phyloP scores from a whole-genome alignment of 1,140 invertebrate species.

The Pygmarrhopalites habei region DNA sequence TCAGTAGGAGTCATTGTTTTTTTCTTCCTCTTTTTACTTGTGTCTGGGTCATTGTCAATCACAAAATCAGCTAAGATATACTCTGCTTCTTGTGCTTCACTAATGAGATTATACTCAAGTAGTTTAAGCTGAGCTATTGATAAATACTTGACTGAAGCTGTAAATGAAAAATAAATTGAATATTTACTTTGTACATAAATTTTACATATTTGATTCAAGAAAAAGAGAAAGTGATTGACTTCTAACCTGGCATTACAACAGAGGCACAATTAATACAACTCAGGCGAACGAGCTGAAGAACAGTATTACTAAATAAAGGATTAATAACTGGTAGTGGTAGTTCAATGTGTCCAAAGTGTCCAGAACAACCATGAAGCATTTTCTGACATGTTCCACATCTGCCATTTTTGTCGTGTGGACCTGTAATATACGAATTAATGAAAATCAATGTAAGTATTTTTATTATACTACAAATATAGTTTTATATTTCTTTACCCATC shows the following conservation, averaged over 20 bases:
- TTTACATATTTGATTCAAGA: not conserved
- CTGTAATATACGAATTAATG: slow-evolving; percentile 42
- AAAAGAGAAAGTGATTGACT: not conserved
- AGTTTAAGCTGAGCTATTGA: slow-evolving; percentile 66
- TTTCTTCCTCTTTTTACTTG: not conserved
- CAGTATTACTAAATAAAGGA: slow-evolving; percentile 74
- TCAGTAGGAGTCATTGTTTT: not conserved
- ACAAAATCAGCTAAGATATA: slow-evolving; percentile 38
- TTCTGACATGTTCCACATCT: slow-evolving; percentile 75
- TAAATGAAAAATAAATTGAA: slow-evolving; percentile 45
- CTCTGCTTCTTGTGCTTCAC: slow-evolving; percentile 61
- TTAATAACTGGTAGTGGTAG: slow-evolving; percentile 86
- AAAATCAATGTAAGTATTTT: not conserved
- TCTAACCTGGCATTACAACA: slow-evolving; percentile 60
- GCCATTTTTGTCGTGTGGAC: slow-evolving; percentile 55
- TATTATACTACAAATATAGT: not conserved
- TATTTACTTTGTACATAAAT: not conserved
- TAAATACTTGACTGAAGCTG: slow-evolving; percentile 55
- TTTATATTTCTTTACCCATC: slow-evolving; percentile 51
- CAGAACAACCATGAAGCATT: slow-evolving; percentile 64
- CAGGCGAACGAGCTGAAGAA: slow-evolving; percentile 60
- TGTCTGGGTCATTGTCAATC: too few relatives aligned
- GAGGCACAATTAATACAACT: slow-evolving; percentile 63
- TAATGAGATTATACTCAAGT: slow-evolving; percentile 64
- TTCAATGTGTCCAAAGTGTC: slow-evolving; percentile 92